Evolutionary conservation across 2,113 vertebrate species (phyloP).

Genomic region (Hemichromis elongatus): DNA sequence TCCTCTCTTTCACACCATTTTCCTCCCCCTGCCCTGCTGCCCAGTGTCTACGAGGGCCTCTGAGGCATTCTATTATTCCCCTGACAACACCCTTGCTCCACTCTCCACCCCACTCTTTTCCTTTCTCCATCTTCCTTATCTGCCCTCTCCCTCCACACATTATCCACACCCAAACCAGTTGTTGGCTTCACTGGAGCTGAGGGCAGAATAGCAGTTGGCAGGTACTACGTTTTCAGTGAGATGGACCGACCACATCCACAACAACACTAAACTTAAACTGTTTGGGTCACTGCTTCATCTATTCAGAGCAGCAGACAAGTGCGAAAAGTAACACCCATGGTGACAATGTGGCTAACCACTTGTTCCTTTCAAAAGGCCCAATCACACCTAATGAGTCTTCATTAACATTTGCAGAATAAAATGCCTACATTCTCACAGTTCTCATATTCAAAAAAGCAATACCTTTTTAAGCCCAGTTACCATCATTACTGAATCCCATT

Average conservation of each 20-base stretch:
- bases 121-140: conserved; percentile 10
- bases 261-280: neutral
- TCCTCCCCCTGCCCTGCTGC: conserved; percentile 15
- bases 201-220: neutral
- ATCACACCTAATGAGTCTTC: neutral
- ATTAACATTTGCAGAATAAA: neutral
- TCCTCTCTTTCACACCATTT: conserved; percentile 25
- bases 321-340: neutral
- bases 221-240: neutral
- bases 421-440: neutral
- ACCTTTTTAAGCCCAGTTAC: neutral
- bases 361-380: neutral
- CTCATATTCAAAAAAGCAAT: neutral
- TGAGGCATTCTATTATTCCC: conserved; percentile 50
- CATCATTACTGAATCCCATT: neutral
- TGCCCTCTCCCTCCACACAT: neutral
- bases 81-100: conserved; percentile 26
- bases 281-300: neutral
- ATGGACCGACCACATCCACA: neutral
- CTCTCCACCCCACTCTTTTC: conserved; percentile 5
- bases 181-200: neutral
- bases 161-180: neutral
- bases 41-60: conserved; percentile 19
- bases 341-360: neutral
- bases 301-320: neutral